Evolutionary conservation across 2,888 invertebrate species (phyloP).

Genomic region (Campoplex capitator): DNA sequence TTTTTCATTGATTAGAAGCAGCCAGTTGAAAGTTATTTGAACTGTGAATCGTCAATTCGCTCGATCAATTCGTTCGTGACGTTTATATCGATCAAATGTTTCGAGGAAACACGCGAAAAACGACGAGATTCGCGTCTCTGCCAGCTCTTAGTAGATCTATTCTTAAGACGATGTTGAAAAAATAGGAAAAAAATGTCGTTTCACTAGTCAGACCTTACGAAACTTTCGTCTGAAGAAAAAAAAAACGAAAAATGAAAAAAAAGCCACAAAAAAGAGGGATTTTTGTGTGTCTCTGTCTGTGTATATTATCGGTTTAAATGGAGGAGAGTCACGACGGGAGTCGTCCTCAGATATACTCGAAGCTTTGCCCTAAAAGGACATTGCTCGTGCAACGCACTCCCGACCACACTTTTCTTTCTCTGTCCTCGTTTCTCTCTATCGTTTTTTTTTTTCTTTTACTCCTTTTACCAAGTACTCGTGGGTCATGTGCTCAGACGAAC

Average conservation of each 20-base stretch:
- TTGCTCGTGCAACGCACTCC: conserved; percentile 61
- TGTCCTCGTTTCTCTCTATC: conserved; percentile 44
- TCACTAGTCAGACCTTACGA: neutral
- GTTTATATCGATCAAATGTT: no score
- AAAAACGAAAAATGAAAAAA: neutral
- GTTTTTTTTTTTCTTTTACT: conserved; percentile 14
- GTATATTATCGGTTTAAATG: conserved; percentile 46
- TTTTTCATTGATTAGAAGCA: no score
- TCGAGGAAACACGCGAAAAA: no score
- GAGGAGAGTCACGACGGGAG: conserved; percentile 55
- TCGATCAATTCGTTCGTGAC: no score
- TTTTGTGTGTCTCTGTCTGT: conserved; percentile 33
- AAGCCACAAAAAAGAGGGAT: neutral
- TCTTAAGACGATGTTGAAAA: neutral
- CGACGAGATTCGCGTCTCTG: neutral
- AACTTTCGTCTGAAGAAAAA: neutral
- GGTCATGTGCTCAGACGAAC: conserved; percentile 50
- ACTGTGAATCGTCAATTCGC: no score
- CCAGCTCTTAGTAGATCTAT: neutral
- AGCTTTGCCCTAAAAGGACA: conserved; percentile 73
- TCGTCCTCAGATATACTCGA: conserved; percentile 59
- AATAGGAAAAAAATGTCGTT: neutral
- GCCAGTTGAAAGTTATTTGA: no score
- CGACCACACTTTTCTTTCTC: conserved; percentile 18
- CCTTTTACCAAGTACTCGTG: conserved; percentile 44